Percentiles rank a stretch among this genome's conserved stretches.
These are phyloP conservation scores for Bombus picipes DNA, from an alignment of 1,140 invertebrate genomes.

Conservation along the genomic window DNA sequence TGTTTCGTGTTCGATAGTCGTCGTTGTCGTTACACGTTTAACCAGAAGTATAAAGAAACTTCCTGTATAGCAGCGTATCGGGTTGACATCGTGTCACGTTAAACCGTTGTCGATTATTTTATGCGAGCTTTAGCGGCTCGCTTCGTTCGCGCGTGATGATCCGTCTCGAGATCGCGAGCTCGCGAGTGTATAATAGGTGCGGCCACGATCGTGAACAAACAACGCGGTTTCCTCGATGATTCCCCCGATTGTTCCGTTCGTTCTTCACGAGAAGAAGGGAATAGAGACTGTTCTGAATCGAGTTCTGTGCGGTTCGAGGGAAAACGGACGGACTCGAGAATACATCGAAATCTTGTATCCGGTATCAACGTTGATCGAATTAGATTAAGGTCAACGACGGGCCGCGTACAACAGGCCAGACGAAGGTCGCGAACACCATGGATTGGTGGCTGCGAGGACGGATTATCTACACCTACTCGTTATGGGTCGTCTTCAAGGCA, in stretches of 20 bases:
- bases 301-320: not conserved
- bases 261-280: not conserved
- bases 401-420: slow-evolving; percentile 46
- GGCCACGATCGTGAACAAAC: slow-evolving; percentile 2
- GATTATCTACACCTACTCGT: slow-evolving; percentile 77
- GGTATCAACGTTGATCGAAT: slow-evolving; percentile 65
- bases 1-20: slow-evolving; percentile 41
- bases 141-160: not conserved
- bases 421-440: slow-evolving; percentile 75
- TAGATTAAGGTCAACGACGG: slow-evolving; percentile 57
- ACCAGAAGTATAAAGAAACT: slow-evolving; percentile 59
- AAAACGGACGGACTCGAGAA: slow-evolving; percentile 4
- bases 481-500: slow-evolving; percentile 76
- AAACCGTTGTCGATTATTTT: slow-evolving; percentile 1
- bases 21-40: slow-evolving; percentile 40
- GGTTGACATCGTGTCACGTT: slow-evolving; percentile 25
- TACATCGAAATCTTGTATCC: not conserved
- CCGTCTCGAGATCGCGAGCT: not conserved
- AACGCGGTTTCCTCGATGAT: slow-evolving; percentile 50
- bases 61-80: slow-evolving; percentile 41
- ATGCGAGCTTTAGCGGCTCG: not conserved
- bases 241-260: not conserved
- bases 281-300: not conserved
- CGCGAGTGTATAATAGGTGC: slow-evolving; percentile 20
- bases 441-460: slow-evolving; percentile 74